These are phyloP conservation scores for Dilophus febrilis DNA, from an alignment of 2,888 invertebrate species.

Conservation along the genomic window DNA sequence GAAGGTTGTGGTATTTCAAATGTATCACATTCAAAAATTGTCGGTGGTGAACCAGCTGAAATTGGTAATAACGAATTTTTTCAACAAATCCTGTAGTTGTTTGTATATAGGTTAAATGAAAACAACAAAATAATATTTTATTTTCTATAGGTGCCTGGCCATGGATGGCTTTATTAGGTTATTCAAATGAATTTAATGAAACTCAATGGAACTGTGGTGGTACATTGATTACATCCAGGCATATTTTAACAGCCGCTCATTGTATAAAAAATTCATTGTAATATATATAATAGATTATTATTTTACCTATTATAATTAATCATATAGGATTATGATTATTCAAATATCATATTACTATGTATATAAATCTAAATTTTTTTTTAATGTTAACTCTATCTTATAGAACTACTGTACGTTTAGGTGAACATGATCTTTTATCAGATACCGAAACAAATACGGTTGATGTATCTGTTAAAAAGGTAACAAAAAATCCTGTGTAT, in stretches of 20 bases:
- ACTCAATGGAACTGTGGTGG: conserved; percentile 33
- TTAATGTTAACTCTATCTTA: conserved; percentile 11
- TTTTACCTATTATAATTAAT: not conserved
- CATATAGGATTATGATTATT: not conserved
- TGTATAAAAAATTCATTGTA: conserved; percentile 22
- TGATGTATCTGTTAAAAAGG: conserved; percentile 32
- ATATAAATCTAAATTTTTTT: conserved; percentile 1
- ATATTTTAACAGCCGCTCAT: conserved; percentile 47
- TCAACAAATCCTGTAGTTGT: not conserved
- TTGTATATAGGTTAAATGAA: too few species aligned
- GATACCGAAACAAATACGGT: conserved; percentile 38
- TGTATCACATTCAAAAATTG: conserved; percentile 40
- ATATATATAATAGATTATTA: too few species aligned
- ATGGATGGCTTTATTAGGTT: conserved; percentile 62
- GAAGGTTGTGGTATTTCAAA: conserved; percentile 46
- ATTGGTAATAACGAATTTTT: conserved; percentile 30
- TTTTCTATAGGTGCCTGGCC: conserved; percentile 65
- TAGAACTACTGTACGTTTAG: conserved; percentile 53
- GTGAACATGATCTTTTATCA: conserved; percentile 54
- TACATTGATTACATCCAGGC: conserved; percentile 43
- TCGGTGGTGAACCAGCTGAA: conserved; percentile 51
- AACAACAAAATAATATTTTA: too few species aligned
- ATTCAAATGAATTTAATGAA: conserved; percentile 31
- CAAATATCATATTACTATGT: not conserved
- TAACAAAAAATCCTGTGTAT: conserved; percentile 21